phyloP scores from a whole-genome alignment of 92 coral and sea anemone genomes.

The Isaurus tuberculatus region DNA sequence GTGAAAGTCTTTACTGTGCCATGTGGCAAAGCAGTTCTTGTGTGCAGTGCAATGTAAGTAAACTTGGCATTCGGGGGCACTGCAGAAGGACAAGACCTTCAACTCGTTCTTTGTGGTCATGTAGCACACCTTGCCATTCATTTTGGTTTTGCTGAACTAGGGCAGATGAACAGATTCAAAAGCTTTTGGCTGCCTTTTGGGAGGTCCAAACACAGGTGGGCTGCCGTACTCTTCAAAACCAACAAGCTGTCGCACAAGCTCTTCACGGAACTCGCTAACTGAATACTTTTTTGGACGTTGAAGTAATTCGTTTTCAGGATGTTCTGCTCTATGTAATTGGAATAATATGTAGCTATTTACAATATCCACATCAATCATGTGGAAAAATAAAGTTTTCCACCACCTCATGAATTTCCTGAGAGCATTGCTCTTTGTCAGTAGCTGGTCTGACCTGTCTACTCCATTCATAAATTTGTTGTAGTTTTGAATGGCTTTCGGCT shows the following conservation, averaged over 20 bases:
- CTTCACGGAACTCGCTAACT: slow-evolving; percentile 27
- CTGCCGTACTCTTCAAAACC: slow-evolving; percentile 43
- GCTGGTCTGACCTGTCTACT: slow-evolving; percentile 44
- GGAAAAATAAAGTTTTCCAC: slow-evolving; percentile 28
- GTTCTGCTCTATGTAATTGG: slow-evolving; percentile 21
- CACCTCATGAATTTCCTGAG: slow-evolving; percentile 10
- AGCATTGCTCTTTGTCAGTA: slow-evolving; percentile 40
- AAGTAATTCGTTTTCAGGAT: slow-evolving; percentile 30
- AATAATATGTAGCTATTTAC: slow-evolving; percentile 35
- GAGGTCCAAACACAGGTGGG: slow-evolving; percentile 25
- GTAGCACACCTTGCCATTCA: slow-evolving; percentile 64
- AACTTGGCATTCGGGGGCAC: slow-evolving; percentile 60
- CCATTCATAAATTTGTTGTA: slow-evolving; percentile 46
- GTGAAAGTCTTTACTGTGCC: slow-evolving; percentile 14
- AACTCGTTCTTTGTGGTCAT: slow-evolving; percentile 22
- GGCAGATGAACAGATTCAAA: slow-evolving; percentile 45
- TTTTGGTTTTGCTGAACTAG: not conserved
- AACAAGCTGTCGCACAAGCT: slow-evolving; percentile 47
- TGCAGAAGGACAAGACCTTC: slow-evolving; percentile 51
- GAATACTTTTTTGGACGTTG: slow-evolving; percentile 29
- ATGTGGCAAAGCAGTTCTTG: slow-evolving; percentile 48
- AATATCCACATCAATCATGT: slow-evolving; percentile 35
- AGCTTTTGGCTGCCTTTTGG: slow-evolving; percentile 22
- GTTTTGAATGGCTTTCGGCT: slow-evolving; percentile 35
- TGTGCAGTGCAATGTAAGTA: slow-evolving; percentile 50